Conservation (phyloP, 2,113 vertebrate genomes). For the Ochotona princeps region DNA sequence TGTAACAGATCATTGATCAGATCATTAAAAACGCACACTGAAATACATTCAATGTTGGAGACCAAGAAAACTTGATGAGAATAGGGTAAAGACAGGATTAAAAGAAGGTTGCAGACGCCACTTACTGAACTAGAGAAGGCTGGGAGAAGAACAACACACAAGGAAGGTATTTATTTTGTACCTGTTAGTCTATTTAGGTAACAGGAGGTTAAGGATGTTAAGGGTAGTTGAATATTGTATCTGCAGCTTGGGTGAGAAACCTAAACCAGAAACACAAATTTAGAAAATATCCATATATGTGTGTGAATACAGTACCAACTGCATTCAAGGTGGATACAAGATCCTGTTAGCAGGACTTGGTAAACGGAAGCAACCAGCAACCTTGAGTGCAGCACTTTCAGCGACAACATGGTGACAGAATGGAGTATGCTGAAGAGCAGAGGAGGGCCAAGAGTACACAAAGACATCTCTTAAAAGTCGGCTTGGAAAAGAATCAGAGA, state of each 20-base stretch:
- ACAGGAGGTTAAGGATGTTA: background rate
- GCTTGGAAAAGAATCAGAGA: background rate
- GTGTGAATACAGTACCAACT: conserved; percentile 4
- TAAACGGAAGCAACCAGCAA: background rate
- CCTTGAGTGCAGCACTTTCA: background rate
- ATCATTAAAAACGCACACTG: background rate
- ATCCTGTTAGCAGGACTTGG: background rate
- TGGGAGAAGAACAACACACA: background rate
- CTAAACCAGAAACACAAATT: conserved; percentile 29
- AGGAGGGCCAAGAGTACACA: background rate
- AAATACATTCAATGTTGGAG: background rate
- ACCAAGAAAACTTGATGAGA: background rate
- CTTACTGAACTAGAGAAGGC: background rate
- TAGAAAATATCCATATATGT: background rate
- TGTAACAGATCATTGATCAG: background rate
- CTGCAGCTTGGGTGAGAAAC: background rate
- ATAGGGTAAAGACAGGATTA: background rate
- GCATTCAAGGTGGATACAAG: background rate
- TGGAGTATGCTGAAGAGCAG: background rate
- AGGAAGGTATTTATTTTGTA: conserved; percentile 31
- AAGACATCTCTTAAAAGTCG: background rate
- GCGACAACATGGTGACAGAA: background rate
- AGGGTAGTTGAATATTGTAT: background rate
- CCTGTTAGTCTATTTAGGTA: conserved; percentile 19
- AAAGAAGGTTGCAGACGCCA: background rate